phyloP scores from a whole-genome alignment of 2,888 invertebrate genomes.

The Sinodicranocentrus sp. region DNA sequence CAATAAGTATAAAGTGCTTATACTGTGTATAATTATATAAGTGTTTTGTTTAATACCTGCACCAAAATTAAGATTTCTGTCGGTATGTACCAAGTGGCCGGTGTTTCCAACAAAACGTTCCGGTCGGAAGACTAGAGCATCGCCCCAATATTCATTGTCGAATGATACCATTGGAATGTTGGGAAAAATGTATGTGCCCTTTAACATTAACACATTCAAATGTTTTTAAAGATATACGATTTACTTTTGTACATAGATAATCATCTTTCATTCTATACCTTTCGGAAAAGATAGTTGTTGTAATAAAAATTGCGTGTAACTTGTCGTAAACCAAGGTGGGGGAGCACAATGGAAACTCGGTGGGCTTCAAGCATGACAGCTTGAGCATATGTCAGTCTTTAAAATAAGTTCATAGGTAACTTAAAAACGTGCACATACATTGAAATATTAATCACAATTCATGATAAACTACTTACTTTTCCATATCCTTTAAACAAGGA shows the following conservation, averaged over 20 bases:
- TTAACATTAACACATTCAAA: not conserved
- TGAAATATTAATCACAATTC: too few relatives aligned
- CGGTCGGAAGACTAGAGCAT: not conserved
- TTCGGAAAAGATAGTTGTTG: not conserved
- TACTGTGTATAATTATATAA: not conserved
- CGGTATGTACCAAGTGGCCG: not conserved
- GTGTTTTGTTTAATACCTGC: not conserved
- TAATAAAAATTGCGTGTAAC: conserved; percentile 21
- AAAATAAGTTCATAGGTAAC: too few relatives aligned
- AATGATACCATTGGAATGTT: not conserved
- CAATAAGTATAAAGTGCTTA: too few relatives aligned
- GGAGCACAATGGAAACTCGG: conserved; percentile 14
- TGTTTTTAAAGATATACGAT: not conserved
- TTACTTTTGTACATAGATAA: too few relatives aligned
- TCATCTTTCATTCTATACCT: too few relatives aligned
- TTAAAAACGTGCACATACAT: too few relatives aligned
- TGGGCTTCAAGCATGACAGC: conserved; percentile 41
- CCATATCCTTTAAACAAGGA: not conserved
- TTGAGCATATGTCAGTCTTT: conserved; percentile 41
- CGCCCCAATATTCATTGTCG: conserved; percentile 23
- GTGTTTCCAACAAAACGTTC: conserved; percentile 1
- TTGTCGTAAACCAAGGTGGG: not conserved
- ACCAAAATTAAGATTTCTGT: conserved; percentile 21
- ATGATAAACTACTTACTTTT: not conserved
- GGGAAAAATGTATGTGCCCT: conserved; percentile 22